Conservation (phyloP, 2,888 invertebrate genomes). For the Macrosoma leucophasiata region DNA sequence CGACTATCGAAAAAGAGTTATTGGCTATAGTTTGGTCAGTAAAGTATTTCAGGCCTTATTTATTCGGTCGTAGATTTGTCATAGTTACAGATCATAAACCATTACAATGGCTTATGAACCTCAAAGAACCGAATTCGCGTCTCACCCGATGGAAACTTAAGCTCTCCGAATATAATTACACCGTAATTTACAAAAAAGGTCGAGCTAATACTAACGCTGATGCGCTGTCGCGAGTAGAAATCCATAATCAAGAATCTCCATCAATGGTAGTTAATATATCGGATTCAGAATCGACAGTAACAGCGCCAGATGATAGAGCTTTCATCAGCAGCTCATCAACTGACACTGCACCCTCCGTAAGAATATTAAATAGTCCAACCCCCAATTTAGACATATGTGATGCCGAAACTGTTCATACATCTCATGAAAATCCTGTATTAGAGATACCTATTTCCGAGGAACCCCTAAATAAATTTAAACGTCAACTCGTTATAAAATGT, state of each 20-base stretch:
- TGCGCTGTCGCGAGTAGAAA: slow-evolving; percentile 27
- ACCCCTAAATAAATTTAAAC: slow-evolving; percentile 17
- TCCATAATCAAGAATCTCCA: slow-evolving; percentile 8
- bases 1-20: slow-evolving; percentile 32
- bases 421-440: slow-evolving; percentile 11
- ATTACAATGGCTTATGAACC: slow-evolving; percentile 25
- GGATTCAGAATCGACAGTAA: slow-evolving; percentile 28
- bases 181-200: slow-evolving; percentile 27
- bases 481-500: slow-evolving; percentile 21
- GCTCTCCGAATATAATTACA: slow-evolving; percentile 27
- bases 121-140: slow-evolving; percentile 41
- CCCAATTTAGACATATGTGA: slow-evolving; percentile 1
- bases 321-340: slow-evolving; percentile 31
- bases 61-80: slow-evolving; percentile 23
- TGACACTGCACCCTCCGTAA: slow-evolving; percentile 29
- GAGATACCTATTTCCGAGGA: slow-evolving; percentile 6
- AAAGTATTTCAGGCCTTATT: slow-evolving; percentile 15
- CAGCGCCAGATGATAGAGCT: slow-evolving; percentile 39
- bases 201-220: slow-evolving; percentile 28
- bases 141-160: slow-evolving; percentile 37
- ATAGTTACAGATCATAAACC: slow-evolving; percentile 24
- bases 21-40: slow-evolving; percentile 30
- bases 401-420: slow-evolving; percentile 12
- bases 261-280: too few relatives aligned
- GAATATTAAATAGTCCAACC: too few relatives aligned